Base-by-base conservation (phyloP, 2,797 vertebrate species). In the Leuciscus waleckii region DNA sequence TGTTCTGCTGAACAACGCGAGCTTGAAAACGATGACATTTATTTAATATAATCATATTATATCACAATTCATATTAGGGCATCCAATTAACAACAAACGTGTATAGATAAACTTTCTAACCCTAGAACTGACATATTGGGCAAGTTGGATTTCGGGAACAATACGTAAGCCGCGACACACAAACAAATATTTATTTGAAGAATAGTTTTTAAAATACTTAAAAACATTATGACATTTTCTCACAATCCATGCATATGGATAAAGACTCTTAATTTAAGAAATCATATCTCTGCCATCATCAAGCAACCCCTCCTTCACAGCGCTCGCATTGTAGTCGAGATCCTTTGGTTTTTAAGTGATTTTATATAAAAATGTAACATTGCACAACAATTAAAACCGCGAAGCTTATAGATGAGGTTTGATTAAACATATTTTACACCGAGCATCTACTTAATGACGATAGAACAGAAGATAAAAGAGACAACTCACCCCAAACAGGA, bases 401-500 rank as follows among this genome's bases (percentile, higher is more conserved):
- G 17, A 58, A 35, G 10, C 49, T 71, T 9, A 43, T 14, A 21
- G 10, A 32, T 23, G 19, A 70, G 35, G 9, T 29, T 51, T 56
- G 79, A 70, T 14, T 11, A 70, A 56, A 3, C 35, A 43, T 56
- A 58, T 56, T 41, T 1, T 58, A 41, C 3, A 29, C n/a, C 23
- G 10, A 81, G 10, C 3, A 37, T 49, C 9, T 56, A 29, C 39
- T 56, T 54, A 69, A 83, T 13, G 70, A 84, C 79, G 16, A 82
- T 17, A 83, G n/a, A 77, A 63, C 46, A 43, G 3, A 80, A 29
- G 85, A 83, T 43, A 39, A 84, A 70, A 41, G 13, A 76, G 21
- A 4, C 5, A 65, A 56, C 85, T 86, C 74, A 86, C 81, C 77
- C 41, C 23, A 65, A 67, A 49, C 71, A 78, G 23, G 73, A 81